Percentiles rank a stretch among this genome's conserved stretches.
These are phyloP conservation scores for Pteria penguin DNA, from an alignment of 2,888 invertebrate species.

Conservation along the genomic window DNA sequence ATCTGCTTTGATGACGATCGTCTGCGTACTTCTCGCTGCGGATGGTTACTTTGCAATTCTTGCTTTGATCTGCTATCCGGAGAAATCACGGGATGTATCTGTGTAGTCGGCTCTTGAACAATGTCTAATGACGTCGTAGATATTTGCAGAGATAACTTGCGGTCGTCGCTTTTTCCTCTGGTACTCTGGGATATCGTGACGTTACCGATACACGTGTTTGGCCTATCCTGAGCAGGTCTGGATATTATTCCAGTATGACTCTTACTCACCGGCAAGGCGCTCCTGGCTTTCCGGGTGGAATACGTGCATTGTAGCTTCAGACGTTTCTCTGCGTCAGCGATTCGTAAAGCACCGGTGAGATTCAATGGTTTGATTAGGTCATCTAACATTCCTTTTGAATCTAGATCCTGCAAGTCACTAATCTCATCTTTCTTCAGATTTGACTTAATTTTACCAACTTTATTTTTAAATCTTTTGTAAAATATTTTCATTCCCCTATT, in stretches of 20 bases:
- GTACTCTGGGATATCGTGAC: not conserved
- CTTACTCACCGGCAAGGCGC: conserved; percentile 17
- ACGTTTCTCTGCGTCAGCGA: conserved; percentile 42
- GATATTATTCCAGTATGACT: not conserved
- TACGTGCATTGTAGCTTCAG: conserved; percentile 36
- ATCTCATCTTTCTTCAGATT: conserved; percentile 35
- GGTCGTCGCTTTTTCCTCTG: not conserved
- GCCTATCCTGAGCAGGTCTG: not conserved
- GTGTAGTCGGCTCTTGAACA: not conserved
- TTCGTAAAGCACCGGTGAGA: conserved; percentile 30
- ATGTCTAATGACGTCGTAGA: not conserved
- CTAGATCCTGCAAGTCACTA: conserved; percentile 19
- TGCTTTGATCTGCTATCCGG: too few relatives aligned
- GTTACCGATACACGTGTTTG: conserved; percentile 14
- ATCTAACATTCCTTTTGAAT: conserved; percentile 24
- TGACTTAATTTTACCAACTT: conserved; percentile 38
- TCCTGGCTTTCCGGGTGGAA: conserved; percentile 25
- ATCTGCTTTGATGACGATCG: too few relatives aligned
- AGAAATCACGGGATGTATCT: too few relatives aligned
- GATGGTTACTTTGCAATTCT: too few relatives aligned
- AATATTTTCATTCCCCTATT: conserved; percentile 42
- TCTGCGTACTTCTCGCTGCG: too few relatives aligned
- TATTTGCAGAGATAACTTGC: not conserved
- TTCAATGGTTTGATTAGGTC: conserved; percentile 26
- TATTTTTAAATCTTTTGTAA: conserved; percentile 39